Conservation (phyloP, 2,113 vertebrate species). For the Brachirus orientalis region DNA sequence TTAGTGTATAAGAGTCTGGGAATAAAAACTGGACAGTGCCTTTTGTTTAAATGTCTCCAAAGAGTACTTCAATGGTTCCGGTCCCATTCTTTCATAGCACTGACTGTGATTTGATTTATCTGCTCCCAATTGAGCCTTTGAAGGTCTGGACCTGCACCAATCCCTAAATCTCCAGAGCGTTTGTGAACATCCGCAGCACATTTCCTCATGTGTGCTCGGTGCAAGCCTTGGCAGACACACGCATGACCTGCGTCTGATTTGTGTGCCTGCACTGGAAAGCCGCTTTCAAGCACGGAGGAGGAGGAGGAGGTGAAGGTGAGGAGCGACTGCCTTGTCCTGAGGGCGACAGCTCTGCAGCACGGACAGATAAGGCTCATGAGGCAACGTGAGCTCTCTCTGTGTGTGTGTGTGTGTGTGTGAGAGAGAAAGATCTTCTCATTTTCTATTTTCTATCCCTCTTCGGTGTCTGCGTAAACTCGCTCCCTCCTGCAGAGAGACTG, state of each 20-base stretch:
- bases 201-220: not conserved
- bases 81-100: constrained; percentile 30
- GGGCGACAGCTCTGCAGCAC: constrained; percentile 20
- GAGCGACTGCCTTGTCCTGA: constrained; percentile 31
- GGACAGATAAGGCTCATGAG: constrained; percentile 16
- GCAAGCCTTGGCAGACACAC: constrained; percentile 1
- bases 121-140: constrained; percentile 61
- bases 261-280: constrained; percentile 7
- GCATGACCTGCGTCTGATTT: constrained; percentile 41
- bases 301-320: constrained; percentile 7
- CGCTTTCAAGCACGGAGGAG: not conserved
- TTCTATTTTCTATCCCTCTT: constrained; percentile 31
- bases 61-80: constrained; percentile 18
- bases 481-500: constrained; percentile 10
- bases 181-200: constrained; percentile 32
- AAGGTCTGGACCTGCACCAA: constrained; percentile 53
- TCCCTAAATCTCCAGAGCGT: constrained; percentile 52
- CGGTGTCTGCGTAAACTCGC: not conserved
- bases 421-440: constrained; percentile 28
- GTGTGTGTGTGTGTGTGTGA: constrained; percentile 1
- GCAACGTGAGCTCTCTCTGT: constrained; percentile 8
- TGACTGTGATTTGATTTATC: too few relatives aligned
- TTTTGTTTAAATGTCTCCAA: constrained; percentile 12
- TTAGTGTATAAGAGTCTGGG: too few relatives aligned
- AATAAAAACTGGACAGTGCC: not conserved